Conservation (phyloP, 2,797 vertebrate species). For the Chelon labrosus region DNA sequence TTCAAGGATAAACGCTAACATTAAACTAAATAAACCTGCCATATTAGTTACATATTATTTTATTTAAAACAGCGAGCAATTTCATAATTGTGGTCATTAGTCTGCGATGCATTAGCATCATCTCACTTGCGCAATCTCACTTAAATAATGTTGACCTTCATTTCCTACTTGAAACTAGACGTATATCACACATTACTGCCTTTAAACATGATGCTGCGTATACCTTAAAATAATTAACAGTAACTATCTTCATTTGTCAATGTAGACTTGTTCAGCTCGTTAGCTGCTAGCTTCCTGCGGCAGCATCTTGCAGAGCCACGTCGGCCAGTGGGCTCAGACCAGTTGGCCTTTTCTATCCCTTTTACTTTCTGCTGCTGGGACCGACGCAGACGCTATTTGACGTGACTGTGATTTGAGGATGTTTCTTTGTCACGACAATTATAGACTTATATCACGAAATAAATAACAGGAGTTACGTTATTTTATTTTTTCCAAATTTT, state of each 20-base stretch:
- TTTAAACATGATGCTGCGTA: fast-evolving
- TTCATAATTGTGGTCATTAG: neutral
- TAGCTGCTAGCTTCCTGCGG: constrained; percentile 43
- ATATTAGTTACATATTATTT: fast-evolving
- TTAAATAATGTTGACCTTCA: neutral
- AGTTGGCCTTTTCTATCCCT: constrained; percentile 32
- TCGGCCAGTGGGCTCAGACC: constrained; percentile 58
- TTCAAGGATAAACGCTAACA: neutral
- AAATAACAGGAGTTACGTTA: constrained; percentile 11
- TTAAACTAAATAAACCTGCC: neutral
- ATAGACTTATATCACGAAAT: neutral
- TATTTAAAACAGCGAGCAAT: fast-evolving
- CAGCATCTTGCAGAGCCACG: constrained; percentile 70
- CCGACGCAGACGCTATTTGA: no score
- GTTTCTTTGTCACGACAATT: fast-evolving
- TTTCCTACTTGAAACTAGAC: fast-evolving
- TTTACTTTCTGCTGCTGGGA: neutral
- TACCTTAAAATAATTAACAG: fast-evolving
- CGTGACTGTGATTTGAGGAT: neutral
- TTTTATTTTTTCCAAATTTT: constrained; percentile 29
- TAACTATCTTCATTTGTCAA: neutral
- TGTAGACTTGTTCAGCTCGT: constrained; percentile 1
- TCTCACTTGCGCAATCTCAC: neutral
- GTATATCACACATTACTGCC: fast-evolving
- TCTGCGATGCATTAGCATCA: constrained; percentile 35